phyloP scores from a whole-genome alignment of 2,113 vertebrate species.

The Pantherophis guttatus region DNA sequence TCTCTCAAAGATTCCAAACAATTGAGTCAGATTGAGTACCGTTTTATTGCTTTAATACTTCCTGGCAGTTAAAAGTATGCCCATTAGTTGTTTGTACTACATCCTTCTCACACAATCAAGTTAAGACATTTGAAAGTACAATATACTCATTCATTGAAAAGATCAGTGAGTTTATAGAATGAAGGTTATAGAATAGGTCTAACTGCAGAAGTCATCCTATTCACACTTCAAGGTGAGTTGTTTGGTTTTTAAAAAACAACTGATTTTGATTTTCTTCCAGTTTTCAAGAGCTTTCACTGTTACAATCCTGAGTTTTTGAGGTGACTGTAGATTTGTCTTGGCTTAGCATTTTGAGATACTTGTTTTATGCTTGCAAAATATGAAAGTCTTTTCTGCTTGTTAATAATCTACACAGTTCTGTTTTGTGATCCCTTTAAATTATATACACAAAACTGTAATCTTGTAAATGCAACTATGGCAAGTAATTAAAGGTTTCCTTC shows the following conservation, averaged over 20 bases:
- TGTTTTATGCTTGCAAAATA: background rate
- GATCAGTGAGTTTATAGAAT: background rate
- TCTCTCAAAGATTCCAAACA: background rate
- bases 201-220: conserved; percentile 5
- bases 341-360: background rate
- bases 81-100: background rate
- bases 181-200: background rate
- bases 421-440: background rate
- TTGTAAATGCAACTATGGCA: background rate
- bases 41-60: conserved; percentile 14
- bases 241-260: background rate
- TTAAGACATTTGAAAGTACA: background rate
- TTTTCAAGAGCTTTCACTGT: background rate
- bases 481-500: background rate
- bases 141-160: conserved; percentile 24
- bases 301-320: background rate
- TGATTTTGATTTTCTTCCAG: background rate
- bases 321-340: background rate
- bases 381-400: background rate
- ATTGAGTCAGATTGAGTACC: background rate
- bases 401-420: background rate
- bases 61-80: conserved; percentile 8
- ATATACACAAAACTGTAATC: background rate
- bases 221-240: conserved; percentile 1
- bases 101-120: background rate